Evolutionary conservation across 2,888 invertebrate species (phyloP).

Genomic region (Netelia virgata): DNA sequence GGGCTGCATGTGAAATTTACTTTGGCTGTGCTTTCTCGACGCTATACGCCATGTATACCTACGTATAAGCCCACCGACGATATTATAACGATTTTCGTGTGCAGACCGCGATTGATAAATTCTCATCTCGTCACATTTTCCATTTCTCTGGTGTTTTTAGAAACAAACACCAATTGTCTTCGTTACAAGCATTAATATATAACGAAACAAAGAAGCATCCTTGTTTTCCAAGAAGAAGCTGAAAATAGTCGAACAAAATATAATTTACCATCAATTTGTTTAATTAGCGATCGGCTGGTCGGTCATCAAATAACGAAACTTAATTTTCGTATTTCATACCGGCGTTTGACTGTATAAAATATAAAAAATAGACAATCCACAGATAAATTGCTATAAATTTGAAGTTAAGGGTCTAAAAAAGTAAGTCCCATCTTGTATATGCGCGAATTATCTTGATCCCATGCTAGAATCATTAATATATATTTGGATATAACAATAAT

Average conservation of each 20-base stretch:
- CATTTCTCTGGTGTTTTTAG: background rate
- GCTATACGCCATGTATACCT: background rate
- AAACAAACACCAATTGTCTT: background rate
- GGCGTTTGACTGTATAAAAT: background rate
- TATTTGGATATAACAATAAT: background rate
- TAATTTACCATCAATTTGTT: background rate
- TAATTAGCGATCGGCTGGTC: background rate
- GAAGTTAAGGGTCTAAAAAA: background rate
- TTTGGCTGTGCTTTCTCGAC: background rate
- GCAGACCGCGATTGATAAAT: slow-evolving; percentile 24
- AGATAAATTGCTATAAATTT: background rate
- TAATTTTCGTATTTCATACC: no score
- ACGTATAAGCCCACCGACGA: slow-evolving; percentile 16
- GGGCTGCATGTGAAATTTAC: slow-evolving; percentile 11
- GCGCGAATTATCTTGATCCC: background rate
- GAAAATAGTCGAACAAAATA: background rate
- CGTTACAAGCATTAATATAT: no score
- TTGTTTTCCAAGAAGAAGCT: background rate
- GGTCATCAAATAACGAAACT: background rate
- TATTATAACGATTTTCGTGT: slow-evolving; percentile 27
- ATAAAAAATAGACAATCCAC: background rate
- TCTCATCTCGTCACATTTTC: background rate
- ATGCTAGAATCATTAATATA: background rate
- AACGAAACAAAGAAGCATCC: background rate
- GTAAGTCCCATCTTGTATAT: background rate